Conservation (phyloP, 1,140 invertebrate species). For the Onthophagus taurus region DNA sequence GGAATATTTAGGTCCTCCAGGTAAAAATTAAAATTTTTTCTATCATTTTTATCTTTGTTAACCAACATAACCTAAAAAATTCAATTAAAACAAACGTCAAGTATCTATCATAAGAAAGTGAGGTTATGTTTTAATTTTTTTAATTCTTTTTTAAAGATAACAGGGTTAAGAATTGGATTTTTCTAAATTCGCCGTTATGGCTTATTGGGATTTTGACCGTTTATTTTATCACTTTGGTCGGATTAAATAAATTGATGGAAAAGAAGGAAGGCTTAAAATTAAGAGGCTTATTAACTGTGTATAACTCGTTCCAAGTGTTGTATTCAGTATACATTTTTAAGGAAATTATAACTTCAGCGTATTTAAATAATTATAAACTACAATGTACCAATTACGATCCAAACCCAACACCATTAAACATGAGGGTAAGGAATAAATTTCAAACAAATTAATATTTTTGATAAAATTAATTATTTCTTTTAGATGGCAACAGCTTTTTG, state of each 20-base stretch:
- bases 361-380: slow-evolving; percentile 12
- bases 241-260: slow-evolving; percentile 62
- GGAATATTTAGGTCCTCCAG: slow-evolving; percentile 9
- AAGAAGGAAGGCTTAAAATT: slow-evolving; percentile 80
- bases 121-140: no score
- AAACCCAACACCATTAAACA: slow-evolving; percentile 1
- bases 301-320: slow-evolving; percentile 80
- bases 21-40: no score
- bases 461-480: slow-evolving; percentile 9
- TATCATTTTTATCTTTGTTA: no score
- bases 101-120: no score
- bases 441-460: no score
- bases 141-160: slow-evolving; percentile 13
- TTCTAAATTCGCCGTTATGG: slow-evolving; percentile 12
- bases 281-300: slow-evolving; percentile 66
- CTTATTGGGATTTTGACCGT: not conserved
- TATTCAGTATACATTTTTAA: slow-evolving; percentile 38
- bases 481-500: slow-evolving; percentile 12
- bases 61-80: no score
- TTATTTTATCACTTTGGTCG: slow-evolving; percentile 6
- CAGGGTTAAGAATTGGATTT: slow-evolving; percentile 14
- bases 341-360: slow-evolving; percentile 11
- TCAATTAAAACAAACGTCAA: not conserved
- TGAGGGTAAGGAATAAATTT: slow-evolving; percentile 7
- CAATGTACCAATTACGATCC: slow-evolving; percentile 8